These are phyloP conservation scores for Bovichtus variegatus DNA, from an alignment of 2,797 vertebrate species.

Conservation along the genomic window DNA sequence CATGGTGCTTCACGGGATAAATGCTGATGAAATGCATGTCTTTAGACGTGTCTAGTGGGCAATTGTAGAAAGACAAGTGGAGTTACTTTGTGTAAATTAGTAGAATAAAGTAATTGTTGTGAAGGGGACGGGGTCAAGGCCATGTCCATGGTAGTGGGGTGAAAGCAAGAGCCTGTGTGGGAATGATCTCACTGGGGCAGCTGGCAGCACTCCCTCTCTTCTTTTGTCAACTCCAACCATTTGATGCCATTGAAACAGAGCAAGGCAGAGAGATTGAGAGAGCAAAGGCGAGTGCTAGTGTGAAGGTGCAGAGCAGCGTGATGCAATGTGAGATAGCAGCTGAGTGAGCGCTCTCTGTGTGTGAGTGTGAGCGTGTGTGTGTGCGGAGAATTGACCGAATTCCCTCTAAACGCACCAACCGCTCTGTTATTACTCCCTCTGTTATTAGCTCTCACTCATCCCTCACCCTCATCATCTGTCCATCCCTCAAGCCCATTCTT, in stretches of 20 bases:
- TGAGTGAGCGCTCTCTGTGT: conserved; percentile 58
- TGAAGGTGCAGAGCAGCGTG: conserved; percentile 84
- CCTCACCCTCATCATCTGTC: conserved; percentile 47
- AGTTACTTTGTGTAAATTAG: conserved; percentile 72
- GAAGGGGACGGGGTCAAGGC: conserved; percentile 62
- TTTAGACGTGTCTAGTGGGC: conserved; percentile 52
- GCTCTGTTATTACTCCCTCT: conserved; percentile 62
- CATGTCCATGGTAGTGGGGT: conserved; percentile 65
- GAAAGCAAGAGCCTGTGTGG: conserved; percentile 61
- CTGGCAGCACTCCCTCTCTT: conserved; percentile 78
- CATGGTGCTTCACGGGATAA: conserved; percentile 35
- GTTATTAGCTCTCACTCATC: conserved; percentile 62
- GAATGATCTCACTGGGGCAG: conserved; percentile 77
- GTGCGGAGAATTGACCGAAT: conserved; percentile 58
- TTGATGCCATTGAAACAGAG: conserved; percentile 82
- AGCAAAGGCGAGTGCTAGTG: conserved; percentile 71
- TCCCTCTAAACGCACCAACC: conserved; percentile 53
- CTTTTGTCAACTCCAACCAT: conserved; percentile 78
- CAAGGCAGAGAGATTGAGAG: conserved; percentile 66
- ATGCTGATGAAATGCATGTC: conserved; percentile 48
- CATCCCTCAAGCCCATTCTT: conserved; percentile 50
- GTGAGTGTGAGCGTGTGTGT: conserved; percentile 21
- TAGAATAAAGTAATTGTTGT: conserved; percentile 65
- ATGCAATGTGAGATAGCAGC: conserved; percentile 84
- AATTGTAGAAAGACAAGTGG: conserved; percentile 58